Conservation (phyloP, 2,888 invertebrate genomes). For the Lepidochrysops patricia region DNA sequence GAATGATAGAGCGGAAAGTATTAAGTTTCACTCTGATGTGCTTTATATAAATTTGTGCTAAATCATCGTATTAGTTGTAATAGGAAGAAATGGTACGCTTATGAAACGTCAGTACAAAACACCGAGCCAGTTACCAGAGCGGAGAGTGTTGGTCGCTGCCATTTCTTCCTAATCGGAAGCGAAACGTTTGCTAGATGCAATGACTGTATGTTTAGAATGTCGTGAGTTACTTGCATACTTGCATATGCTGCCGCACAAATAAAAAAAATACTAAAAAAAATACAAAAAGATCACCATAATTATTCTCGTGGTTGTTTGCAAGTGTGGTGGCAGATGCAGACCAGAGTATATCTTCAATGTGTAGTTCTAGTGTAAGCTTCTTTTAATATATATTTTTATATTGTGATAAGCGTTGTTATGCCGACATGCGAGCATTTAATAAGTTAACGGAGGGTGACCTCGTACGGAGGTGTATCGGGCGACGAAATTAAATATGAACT, state of each 20-base stretch:
- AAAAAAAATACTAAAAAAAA: constrained; percentile 43
- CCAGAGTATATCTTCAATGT: constrained; percentile 65
- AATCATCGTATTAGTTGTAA: constrained; percentile 35
- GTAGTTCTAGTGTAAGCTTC: constrained; percentile 71
- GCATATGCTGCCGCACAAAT: constrained; percentile 72
- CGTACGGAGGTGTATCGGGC: constrained; percentile 51
- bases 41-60: constrained; percentile 13
- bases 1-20: constrained; percentile 57
- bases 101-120: constrained; percentile 55
- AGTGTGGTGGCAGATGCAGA: constrained; percentile 71
- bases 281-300: constrained; percentile 44
- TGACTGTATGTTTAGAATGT: constrained; percentile 54
- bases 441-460: constrained; percentile 55
- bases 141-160: constrained; percentile 31
- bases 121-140: constrained; percentile 64
- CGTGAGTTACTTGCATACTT: constrained; percentile 62
- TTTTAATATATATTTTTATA: constrained; percentile 72
- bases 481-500: constrained; percentile 4
- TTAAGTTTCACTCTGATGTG: constrained; percentile 38
- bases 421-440: constrained; percentile 71
- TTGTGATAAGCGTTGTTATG: constrained; percentile 73
- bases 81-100: constrained; percentile 40
- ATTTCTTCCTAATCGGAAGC: constrained; percentile 47
- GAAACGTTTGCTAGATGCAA: constrained; percentile 45
- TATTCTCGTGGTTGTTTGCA: constrained; percentile 43